Percentiles rank a stretch among this genome's conserved stretches.
phyloP scores from a whole-genome alignment of 2,888 invertebrate species.

The Leptinotarsa rubiginosa region DNA sequence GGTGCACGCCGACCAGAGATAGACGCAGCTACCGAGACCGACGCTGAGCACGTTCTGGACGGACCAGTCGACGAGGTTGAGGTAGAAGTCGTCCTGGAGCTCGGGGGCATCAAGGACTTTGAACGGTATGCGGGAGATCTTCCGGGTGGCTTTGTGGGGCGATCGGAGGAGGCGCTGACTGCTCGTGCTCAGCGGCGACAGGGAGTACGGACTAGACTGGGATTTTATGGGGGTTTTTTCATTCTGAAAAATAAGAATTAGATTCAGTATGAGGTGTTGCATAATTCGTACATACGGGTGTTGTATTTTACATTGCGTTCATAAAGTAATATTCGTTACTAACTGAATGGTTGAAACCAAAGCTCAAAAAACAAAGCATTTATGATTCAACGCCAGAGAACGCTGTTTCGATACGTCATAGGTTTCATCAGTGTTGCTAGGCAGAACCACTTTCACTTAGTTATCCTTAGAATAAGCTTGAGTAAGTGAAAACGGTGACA shows the following conservation, averaged over 20 bases:
- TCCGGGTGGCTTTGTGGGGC: conserved; percentile 96
- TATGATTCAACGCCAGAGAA: too few species aligned
- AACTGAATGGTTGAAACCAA: too few species aligned
- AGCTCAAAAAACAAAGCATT: too few species aligned
- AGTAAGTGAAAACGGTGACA: too few species aligned
- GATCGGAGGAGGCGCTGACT: conserved; percentile 94
- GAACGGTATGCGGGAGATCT: conserved; percentile 98
- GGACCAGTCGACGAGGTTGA: conserved; percentile 97
- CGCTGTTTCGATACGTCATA: too few species aligned
- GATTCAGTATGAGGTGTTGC: not conserved
- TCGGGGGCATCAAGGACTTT: conserved; percentile 96
- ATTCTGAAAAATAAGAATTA: conserved; percentile 71
- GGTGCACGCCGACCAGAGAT: conserved; percentile 98
- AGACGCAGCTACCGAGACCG: conserved; percentile 96
- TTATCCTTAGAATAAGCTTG: too few species aligned
- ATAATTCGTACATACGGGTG: not conserved
- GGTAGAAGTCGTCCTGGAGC: conserved; percentile 97
- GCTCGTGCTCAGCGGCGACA: conserved; percentile 95
- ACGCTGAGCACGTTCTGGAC: conserved; percentile 98
- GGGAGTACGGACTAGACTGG: conserved; percentile 87
- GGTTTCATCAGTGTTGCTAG: too few species aligned
- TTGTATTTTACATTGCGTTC: not conserved
- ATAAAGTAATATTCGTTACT: too few species aligned
- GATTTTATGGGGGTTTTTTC: conserved; percentile 73
- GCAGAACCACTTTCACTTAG: too few species aligned